These are phyloP conservation scores for Urocynchramus pylzowi DNA, from an alignment of 2,113 vertebrate genomes.

Conservation along the genomic window DNA sequence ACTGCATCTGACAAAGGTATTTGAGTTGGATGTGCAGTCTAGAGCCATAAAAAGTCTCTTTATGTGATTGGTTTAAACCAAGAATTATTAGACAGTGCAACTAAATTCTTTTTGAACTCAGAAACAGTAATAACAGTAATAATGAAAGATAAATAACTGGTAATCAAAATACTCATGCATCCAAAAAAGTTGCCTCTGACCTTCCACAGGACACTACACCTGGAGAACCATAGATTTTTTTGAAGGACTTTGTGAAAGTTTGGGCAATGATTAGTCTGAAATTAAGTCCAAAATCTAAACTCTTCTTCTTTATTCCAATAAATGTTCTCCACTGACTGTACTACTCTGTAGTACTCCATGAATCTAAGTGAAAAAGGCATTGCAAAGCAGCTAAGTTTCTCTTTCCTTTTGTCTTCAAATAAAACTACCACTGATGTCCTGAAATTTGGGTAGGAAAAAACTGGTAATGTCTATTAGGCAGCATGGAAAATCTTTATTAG, in stretches of 20 bases:
- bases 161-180: background rate
- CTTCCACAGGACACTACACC: background rate
- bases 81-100: background rate
- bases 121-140: background rate
- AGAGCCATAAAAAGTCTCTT: background rate
- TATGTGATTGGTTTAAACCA: background rate
- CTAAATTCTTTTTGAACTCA: background rate
- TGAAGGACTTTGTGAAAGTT: background rate
- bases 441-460: background rate
- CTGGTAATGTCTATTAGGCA: background rate
- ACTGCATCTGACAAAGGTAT: background rate
- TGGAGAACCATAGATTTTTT: background rate
- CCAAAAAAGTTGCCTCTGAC: background rate
- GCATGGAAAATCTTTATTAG: conserved; percentile 9
- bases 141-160: background rate
- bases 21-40: background rate
- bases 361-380: background rate
- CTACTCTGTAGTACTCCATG: rapidly evolving
- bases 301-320: background rate
- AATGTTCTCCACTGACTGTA: rapidly evolving
- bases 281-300: background rate
- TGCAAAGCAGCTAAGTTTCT: background rate
- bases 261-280: background rate
- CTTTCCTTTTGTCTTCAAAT: background rate
- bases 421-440: background rate